These are phyloP conservation scores for Brachionus angularis DNA, from an alignment of 1,140 invertebrate genomes.

Conservation along the genomic window DNA sequence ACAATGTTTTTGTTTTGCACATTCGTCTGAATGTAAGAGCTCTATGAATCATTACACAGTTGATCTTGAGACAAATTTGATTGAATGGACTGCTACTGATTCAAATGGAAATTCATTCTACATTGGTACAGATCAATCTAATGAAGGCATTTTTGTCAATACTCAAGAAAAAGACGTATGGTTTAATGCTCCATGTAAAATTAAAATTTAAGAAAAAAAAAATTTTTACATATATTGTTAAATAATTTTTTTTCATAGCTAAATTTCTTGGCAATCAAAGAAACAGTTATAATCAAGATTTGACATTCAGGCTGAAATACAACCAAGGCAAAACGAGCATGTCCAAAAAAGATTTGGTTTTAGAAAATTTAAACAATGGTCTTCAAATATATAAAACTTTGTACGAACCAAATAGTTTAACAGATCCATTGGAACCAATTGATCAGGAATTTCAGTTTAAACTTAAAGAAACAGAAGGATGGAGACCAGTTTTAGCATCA, in stretches of 20 bases:
- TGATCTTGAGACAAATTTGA: conserved; percentile 47
- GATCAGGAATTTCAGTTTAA: conserved; percentile 24
- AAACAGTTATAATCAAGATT: conserved; percentile 84
- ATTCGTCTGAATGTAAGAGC: conserved; percentile 82
- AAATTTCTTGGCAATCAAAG: conserved; percentile 86
- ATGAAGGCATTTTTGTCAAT: neutral
- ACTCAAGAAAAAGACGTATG: conserved; percentile 16
- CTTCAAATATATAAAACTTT: conserved; percentile 31
- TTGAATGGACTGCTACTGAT: conserved; percentile 47
- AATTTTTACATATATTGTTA: neutral
- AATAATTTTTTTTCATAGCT: conserved; percentile 56
- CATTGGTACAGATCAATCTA: neutral
- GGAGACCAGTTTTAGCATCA: conserved; percentile 9
- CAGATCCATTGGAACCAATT: neutral
- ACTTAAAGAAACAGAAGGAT: conserved; percentile 28
- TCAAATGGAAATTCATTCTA: conserved; percentile 8
- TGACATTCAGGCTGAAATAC: conserved; percentile 72
- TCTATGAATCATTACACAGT: conserved; percentile 74
- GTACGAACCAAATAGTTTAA: neutral
- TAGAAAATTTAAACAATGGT: conserved; percentile 14
- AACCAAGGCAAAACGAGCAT: neutral
- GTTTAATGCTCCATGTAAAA: conserved; percentile 39
- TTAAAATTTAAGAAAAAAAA: neutral
- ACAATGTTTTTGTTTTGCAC: conserved; percentile 95
- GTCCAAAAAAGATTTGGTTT: conserved; percentile 24